Evolutionary conservation across 2,888 invertebrate species (phyloP).

Genomic region (Hirudinaria manillensis): DNA sequence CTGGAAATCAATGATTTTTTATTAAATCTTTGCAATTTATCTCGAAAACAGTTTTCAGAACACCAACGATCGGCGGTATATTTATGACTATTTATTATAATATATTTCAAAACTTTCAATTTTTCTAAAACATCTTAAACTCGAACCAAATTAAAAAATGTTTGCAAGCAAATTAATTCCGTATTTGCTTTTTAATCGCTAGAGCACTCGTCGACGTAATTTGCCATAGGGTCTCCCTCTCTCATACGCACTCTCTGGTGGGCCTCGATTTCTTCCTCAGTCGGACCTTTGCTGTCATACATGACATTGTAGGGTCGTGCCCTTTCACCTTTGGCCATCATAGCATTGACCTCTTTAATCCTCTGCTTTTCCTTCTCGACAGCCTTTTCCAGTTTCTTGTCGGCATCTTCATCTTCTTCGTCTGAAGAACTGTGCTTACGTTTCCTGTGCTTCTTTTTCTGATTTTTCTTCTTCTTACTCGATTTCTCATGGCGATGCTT

Average conservation of each 20-base stretch:
- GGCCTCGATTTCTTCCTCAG: constrained; percentile 87
- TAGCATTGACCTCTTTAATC: constrained; percentile 60
- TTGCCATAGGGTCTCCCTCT: constrained; percentile 74
- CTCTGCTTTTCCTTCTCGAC: constrained; percentile 46
- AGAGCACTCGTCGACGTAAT: background rate
- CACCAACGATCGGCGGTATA: too few relatives aligned
- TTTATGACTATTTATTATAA: too few relatives aligned
- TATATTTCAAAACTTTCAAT: too few relatives aligned
- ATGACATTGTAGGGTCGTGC: constrained; percentile 84
- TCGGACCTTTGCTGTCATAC: constrained; percentile 64
- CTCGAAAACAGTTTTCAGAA: too few relatives aligned
- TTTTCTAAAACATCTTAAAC: too few relatives aligned
- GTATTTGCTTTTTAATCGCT: too few relatives aligned
- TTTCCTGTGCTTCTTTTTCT: constrained; percentile 12
- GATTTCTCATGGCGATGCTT: constrained; percentile 35
- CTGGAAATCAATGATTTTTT: too few relatives aligned
- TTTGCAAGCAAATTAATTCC: too few relatives aligned
- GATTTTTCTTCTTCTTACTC: constrained; percentile 41
- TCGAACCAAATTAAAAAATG: too few relatives aligned
- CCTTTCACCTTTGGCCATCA: constrained; percentile 74
- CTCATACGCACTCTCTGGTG: constrained; percentile 75
- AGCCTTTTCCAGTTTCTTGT: constrained; percentile 37
- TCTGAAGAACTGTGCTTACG: background rate
- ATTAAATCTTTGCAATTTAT: too few relatives aligned
- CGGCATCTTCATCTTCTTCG: background rate